phyloP scores from a whole-genome alignment of 2,888 invertebrate genomes.

The Barypeithes pellucidus region DNA sequence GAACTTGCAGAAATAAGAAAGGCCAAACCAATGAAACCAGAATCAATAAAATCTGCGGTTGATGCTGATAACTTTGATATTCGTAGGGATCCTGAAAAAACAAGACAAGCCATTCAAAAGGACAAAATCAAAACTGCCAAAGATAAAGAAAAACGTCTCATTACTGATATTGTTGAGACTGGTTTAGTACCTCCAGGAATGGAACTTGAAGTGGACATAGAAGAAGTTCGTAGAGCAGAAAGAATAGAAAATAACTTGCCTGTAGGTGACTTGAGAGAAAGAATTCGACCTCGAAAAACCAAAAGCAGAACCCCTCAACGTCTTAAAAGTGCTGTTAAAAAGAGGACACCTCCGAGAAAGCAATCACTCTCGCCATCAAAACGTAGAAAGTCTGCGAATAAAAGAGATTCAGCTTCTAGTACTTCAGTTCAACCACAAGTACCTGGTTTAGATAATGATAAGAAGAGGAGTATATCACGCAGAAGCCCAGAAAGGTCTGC shows the following conservation, averaged over 20 bases:
- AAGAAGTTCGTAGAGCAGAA: slow-evolving; percentile 50
- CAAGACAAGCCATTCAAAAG: slow-evolving; percentile 68
- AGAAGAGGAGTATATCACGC: neutral
- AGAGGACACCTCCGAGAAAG: slow-evolving; percentile 18
- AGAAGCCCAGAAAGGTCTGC: neutral
- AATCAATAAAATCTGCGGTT: slow-evolving; percentile 35
- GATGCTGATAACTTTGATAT: slow-evolving; percentile 55
- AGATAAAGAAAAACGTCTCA: slow-evolving; percentile 67
- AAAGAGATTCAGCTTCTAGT: neutral
- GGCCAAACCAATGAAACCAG: slow-evolving; percentile 23
- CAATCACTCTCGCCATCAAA: slow-evolving; percentile 23
- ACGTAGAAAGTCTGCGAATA: slow-evolving; percentile 41
- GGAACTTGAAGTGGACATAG: slow-evolving; percentile 69
- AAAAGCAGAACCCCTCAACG: slow-evolving; percentile 42
- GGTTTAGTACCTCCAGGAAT: slow-evolving; percentile 71
- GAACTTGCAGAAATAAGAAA: slow-evolving; percentile 38
- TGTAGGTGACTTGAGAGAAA: slow-evolving; percentile 43
- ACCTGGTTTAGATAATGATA: neutral
- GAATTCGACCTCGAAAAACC: slow-evolving; percentile 36
- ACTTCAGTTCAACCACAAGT: neutral
- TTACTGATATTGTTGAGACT: slow-evolving; percentile 69
- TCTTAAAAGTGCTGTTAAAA: slow-evolving; percentile 10
- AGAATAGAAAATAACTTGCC: slow-evolving; percentile 35
- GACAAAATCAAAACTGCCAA: slow-evolving; percentile 69
- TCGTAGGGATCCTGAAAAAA: slow-evolving; percentile 70